Conservation (phyloP, 2,888 invertebrate genomes). For the Platycnemis pennipes region DNA sequence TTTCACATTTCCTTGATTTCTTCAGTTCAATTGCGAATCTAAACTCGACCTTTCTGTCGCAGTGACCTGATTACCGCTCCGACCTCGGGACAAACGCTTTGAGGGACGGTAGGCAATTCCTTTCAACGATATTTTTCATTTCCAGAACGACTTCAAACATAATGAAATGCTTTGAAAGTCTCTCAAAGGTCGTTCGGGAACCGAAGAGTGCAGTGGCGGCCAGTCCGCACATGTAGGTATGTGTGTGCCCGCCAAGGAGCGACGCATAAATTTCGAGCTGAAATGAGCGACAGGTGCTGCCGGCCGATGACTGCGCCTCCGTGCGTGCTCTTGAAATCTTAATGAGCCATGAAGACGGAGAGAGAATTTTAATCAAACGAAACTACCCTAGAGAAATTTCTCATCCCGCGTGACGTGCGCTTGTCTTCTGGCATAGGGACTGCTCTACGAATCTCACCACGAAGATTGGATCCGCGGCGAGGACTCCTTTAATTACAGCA, state of each 20-base stretch:
- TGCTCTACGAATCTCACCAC: not conserved
- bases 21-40: not conserved
- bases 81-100: not conserved
- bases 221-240: too few species aligned
- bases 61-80: not conserved
- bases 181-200: conserved; percentile 2
- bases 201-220: too few species aligned
- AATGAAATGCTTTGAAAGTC: not conserved
- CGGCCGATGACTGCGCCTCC: not conserved
- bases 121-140: not conserved
- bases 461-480: not conserved
- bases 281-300: not conserved
- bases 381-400: not conserved
- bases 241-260: not conserved
- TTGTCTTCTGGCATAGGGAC: not conserved
- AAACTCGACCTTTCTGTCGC: not conserved
- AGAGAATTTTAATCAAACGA: not conserved
- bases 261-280: not conserved
- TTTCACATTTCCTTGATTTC: not conserved
- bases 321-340: not conserved
- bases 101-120: not conserved
- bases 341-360: not conserved
- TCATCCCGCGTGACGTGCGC: not conserved
- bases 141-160: not conserved
- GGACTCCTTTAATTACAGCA: too few species aligned